Conservation (phyloP, 2,888 invertebrate genomes). For the Zygaena filipendulae region DNA sequence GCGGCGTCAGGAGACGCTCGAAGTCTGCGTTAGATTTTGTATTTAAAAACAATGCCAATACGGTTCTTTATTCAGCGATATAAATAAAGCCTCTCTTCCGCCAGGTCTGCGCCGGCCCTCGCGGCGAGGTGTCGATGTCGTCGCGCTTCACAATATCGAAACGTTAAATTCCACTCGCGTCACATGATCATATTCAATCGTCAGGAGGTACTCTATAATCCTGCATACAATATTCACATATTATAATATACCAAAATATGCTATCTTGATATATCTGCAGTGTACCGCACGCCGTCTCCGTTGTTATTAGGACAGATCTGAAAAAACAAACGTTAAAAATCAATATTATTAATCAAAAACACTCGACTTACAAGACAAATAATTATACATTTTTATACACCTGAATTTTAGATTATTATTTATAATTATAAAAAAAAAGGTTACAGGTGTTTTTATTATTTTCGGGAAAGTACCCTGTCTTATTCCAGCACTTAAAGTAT, state of each 20-base stretch:
- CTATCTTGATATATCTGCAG: constrained; percentile 65
- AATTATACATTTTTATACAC: not conserved
- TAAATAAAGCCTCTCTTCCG: no score
- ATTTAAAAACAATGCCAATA: no score
- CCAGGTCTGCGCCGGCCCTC: no score
- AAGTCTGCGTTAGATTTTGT: no score
- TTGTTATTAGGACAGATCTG: constrained; percentile 63
- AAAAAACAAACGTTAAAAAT: constrained; percentile 21
- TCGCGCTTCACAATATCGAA: constrained; percentile 31
- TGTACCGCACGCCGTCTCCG: constrained; percentile 31
- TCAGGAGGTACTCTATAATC: constrained; percentile 42
- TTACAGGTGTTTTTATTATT: no score
- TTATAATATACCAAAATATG: constrained; percentile 69
- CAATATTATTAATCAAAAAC: no score
- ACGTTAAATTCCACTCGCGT: constrained; percentile 43
- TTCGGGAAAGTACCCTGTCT: no score
- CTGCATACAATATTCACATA: constrained; percentile 62
- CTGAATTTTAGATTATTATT: not conserved
- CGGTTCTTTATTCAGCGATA: no score
- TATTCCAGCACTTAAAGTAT: no score
- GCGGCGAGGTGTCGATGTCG: no score
- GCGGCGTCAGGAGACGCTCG: no score
- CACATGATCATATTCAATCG: constrained; percentile 30
- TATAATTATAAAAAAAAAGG: not conserved
- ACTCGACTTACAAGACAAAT: not conserved